Percentiles rank a stretch among this genome's conserved stretches.
phyloP scores from a whole-genome alignment of 2,888 invertebrate genomes.

The Eumerus sabulonum region DNA sequence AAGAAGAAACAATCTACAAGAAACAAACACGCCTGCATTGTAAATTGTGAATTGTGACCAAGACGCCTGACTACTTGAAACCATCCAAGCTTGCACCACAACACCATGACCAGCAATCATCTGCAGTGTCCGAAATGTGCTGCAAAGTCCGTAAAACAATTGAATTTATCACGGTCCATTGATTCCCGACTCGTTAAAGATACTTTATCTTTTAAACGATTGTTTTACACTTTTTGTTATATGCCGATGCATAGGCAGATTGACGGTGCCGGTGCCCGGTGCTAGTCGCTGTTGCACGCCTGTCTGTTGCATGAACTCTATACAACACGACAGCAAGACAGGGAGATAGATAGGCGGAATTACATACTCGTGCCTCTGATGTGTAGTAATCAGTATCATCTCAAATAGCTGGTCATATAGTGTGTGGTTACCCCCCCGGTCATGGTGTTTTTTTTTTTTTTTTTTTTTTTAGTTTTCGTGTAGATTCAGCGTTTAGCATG shows the following conservation, averaged over 20 bases:
- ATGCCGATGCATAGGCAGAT: slow-evolving; percentile 6
- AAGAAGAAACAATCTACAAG: slow-evolving; percentile 15
- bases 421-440: slow-evolving; percentile 3
- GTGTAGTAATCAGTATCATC: slow-evolving; percentile 38
- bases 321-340: slow-evolving; percentile 28
- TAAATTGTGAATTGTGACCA: slow-evolving; percentile 48
- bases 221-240: slow-evolving; percentile 59
- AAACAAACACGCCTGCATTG: slow-evolving; percentile 48
- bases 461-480: too few species aligned
- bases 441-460: too few species aligned
- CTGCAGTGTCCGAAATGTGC: slow-evolving; percentile 54
- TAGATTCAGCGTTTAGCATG: too few species aligned
- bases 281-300: slow-evolving; percentile 21
- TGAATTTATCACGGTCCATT: slow-evolving; percentile 66
- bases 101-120: background rate
- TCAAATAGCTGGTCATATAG: slow-evolving; percentile 25
- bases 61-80: slow-evolving; percentile 21
- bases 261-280: background rate
- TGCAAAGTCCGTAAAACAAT: slow-evolving; percentile 53
- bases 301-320: slow-evolving; percentile 40
- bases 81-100: slow-evolving; percentile 10
- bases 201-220: slow-evolving; percentile 66
- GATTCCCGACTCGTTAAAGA: slow-evolving; percentile 64
- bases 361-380: slow-evolving; percentile 54
- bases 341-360: slow-evolving; percentile 42